Percentiles rank a stretch among this genome's conserved stretches.
Evolutionary conservation across 1,140 invertebrate genomes (phyloP).

Genomic region (Procambarus virginalis): DNA sequence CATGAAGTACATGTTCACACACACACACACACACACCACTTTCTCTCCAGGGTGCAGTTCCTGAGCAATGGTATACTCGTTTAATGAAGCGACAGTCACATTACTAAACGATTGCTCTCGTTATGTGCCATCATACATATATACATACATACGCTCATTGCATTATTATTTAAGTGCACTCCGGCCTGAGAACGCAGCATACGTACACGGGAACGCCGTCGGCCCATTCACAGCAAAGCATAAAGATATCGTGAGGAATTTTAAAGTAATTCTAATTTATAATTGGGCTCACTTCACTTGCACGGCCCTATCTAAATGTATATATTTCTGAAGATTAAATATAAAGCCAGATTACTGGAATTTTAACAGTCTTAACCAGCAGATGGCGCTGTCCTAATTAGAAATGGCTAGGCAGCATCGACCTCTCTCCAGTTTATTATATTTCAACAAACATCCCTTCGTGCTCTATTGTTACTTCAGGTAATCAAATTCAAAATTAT

Average conservation of each 20-base stretch:
- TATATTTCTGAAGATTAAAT: slow-evolving; percentile 37
- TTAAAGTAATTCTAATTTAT: slow-evolving; percentile 4
- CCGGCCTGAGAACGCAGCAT: background rate
- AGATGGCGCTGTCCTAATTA: slow-evolving; percentile 45
- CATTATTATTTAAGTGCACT: background rate
- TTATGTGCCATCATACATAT: background rate
- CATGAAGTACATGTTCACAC: too few species aligned
- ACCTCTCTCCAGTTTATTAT: slow-evolving; percentile 18
- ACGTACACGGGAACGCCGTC: background rate
- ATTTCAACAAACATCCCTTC: slow-evolving; percentile 30
- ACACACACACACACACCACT: too few species aligned
- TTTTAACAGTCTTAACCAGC: slow-evolving; percentile 15
- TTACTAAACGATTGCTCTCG: too few species aligned
- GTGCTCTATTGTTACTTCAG: slow-evolving; percentile 21
- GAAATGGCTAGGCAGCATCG: background rate
- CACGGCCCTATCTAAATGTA: background rate
- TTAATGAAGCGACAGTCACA: too few species aligned
- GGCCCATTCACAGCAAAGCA: background rate
- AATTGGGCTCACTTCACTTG: slow-evolving; percentile 13
- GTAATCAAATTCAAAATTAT: slow-evolving; percentile 36
- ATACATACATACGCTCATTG: background rate
- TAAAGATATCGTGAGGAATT: background rate
- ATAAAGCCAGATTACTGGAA: slow-evolving; percentile 8
- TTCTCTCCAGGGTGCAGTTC: too few species aligned
- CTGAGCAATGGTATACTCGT: too few species aligned